Percentiles rank a stretch among this genome's conserved stretches.
phyloP scores from a whole-genome alignment of 2,888 invertebrate genomes.

The Cyaniris semiargus region DNA sequence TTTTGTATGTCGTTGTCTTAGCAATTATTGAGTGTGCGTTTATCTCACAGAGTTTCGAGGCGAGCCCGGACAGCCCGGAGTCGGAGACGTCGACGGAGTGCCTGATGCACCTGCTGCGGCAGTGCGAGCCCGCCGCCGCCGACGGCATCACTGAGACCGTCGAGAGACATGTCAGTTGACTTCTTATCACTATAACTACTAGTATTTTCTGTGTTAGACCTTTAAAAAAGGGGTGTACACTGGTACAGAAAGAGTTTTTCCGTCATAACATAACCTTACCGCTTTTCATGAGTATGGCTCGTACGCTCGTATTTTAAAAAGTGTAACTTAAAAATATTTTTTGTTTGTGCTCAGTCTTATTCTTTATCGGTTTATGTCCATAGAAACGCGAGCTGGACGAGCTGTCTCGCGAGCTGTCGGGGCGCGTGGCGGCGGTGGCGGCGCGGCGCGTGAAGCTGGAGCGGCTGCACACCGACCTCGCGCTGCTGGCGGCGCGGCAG shows the following conservation, averaged over 20 bases:
- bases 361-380: not conserved
- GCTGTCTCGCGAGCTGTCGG: conserved; percentile 84
- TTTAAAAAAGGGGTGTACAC: too few relatives aligned
- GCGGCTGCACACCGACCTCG: conserved; percentile 84
- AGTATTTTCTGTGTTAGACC: too few relatives aligned
- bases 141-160: conserved; percentile 84
- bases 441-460: conserved; percentile 84
- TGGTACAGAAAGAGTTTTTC: too few relatives aligned
- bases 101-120: conserved; percentile 83
- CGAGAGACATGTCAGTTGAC: conserved; percentile 82
- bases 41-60: conserved; percentile 69
- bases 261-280: not conserved
- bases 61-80: conserved; percentile 80
- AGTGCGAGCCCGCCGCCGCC: conserved; percentile 83
- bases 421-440: conserved; percentile 81
- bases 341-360: too few relatives aligned
- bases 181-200: not conserved
- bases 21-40: not conserved
- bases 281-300: too few relatives aligned
- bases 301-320: too few relatives aligned
- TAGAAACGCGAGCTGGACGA: conserved; percentile 87
- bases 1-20: not conserved
- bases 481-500: conserved; percentile 84
- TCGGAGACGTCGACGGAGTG: conserved; percentile 82
- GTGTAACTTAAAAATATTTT: too few relatives aligned